Base-by-base conservation (phyloP, 1,140 invertebrate species). In the Metaphire vulgaris region DNA sequence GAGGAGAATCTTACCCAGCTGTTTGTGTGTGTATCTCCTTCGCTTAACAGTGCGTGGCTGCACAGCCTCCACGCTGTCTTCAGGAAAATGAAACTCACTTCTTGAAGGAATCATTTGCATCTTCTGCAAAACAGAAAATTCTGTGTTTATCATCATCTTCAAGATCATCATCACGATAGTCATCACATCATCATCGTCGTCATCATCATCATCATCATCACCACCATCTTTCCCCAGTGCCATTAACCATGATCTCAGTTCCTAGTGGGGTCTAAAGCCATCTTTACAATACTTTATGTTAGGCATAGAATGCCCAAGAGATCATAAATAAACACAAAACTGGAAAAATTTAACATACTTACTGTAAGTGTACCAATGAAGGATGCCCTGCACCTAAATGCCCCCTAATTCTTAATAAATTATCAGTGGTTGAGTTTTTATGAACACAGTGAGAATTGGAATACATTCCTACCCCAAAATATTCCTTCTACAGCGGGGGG, bases 11-110 rank as follows among this genome's bases (percentile, higher is more conserved):
- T 78, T 80, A 86, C 85, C 84, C 76, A 99, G 90, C 84, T 99
- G 96, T 26, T 90, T 87, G 78, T 91, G 78, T 89, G 91, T 84
- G 72, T 98, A 84, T 77, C 93, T 90, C 81, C 93, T 91, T 72
- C 95, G 89, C 82, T 96, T 95, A 80, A 92, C 92, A 0, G 93
- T 87, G 31, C 94, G 89, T 30, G 96, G 95, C 56, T 91, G 89
- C 0, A 93, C 90, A 30, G 94, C 93, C 88, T 99, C 97, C 32
- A 99, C 91, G 85, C 93, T 94, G 81, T 96, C 95, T n/a, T 91
- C 86, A 33, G 97, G 96, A 88, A 98, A 98, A 76, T 91, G 91
- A 80, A 96, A 90, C 87, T 96, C 95, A 83, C 93, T 90, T 85
- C 95, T 96, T 75, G 80, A 34, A 28, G 32, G 72, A 28, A 31